A percentile compares a stretch with the other conserved stretches of the same genome.
These are phyloP conservation scores for Spicauda simplicius DNA, from an alignment of 2,888 invertebrate genomes.

Conservation along the genomic window DNA sequence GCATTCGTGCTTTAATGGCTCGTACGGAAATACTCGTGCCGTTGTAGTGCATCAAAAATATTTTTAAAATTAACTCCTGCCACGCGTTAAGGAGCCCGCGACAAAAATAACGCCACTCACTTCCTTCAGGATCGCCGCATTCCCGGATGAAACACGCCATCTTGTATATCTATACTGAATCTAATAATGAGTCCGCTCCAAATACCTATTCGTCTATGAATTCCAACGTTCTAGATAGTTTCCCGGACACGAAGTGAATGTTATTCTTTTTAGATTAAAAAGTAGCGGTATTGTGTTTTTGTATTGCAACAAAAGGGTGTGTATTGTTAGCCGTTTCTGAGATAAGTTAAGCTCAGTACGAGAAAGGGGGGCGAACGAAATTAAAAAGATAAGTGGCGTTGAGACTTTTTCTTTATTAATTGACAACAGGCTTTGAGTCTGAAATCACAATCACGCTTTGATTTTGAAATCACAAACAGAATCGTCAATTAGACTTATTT, in stretches of 20 bases:
- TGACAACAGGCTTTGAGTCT: too few relatives aligned
- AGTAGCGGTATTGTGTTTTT: background rate
- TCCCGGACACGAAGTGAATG: background rate
- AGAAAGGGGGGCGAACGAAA: too few relatives aligned
- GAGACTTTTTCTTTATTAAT: too few relatives aligned
- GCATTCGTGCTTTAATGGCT: slow-evolving; percentile 43
- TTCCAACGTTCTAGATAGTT: slow-evolving; percentile 22
- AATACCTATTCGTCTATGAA: slow-evolving; percentile 22
- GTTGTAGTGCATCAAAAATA: slow-evolving; percentile 71
- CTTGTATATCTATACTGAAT: slow-evolving; percentile 33
- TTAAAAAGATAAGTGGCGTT: too few relatives aligned
- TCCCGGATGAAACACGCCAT: slow-evolving; percentile 33
- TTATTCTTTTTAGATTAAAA: slow-evolving; percentile 1
- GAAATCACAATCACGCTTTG: too few relatives aligned
- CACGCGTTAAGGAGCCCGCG: slow-evolving; percentile 57
- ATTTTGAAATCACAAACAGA: too few relatives aligned
- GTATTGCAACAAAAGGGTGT: background rate
- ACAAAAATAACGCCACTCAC: slow-evolving; percentile 62
- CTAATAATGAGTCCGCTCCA: slow-evolving; percentile 25
- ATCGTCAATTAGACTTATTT: too few relatives aligned
- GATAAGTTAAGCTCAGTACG: background rate
- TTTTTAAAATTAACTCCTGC: slow-evolving; percentile 70
- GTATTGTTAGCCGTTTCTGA: background rate
- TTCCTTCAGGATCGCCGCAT: slow-evolving; percentile 53
- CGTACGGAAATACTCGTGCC: slow-evolving; percentile 48